Conservation (phyloP, 2,113 vertebrate species). For the Uria aalge region DNA sequence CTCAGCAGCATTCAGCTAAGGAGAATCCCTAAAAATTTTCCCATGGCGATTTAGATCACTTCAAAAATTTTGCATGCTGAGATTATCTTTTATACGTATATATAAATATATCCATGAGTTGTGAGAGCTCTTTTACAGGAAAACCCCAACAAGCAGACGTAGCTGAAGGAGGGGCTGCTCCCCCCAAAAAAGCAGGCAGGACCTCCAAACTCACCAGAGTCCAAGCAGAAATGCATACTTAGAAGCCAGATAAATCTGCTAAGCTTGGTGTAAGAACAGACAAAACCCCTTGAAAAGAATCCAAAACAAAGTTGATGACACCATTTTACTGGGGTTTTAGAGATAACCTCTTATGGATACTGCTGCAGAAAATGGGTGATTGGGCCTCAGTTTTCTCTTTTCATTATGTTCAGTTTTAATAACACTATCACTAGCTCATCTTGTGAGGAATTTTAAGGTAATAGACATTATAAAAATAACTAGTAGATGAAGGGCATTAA, state of each 20-base stretch:
- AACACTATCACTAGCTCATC: neutral
- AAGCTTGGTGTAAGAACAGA: neutral
- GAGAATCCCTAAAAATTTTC: neutral
- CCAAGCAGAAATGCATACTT: neutral
- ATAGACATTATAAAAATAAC: neutral
- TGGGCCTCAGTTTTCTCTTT: neutral
- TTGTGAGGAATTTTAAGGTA: neutral
- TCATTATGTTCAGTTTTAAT: neutral
- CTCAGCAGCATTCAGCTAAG: neutral
- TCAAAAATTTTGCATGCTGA: neutral
- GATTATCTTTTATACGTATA: neutral
- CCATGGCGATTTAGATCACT: neutral
- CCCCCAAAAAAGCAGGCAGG: neutral
- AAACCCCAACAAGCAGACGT: neutral
- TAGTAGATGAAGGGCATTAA: neutral
- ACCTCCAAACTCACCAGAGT: neutral
- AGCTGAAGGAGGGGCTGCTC: neutral
- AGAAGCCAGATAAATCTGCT: neutral
- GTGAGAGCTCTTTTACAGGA: neutral
- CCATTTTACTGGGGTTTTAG: neutral
- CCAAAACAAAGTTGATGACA: neutral
- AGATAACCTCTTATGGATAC: neutral
- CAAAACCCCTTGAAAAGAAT: neutral
- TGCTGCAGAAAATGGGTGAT: neutral
- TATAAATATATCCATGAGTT: neutral